Base-by-base conservation (phyloP, 2,797 vertebrate genomes). In the Anabacerthia variegaticeps region DNA sequence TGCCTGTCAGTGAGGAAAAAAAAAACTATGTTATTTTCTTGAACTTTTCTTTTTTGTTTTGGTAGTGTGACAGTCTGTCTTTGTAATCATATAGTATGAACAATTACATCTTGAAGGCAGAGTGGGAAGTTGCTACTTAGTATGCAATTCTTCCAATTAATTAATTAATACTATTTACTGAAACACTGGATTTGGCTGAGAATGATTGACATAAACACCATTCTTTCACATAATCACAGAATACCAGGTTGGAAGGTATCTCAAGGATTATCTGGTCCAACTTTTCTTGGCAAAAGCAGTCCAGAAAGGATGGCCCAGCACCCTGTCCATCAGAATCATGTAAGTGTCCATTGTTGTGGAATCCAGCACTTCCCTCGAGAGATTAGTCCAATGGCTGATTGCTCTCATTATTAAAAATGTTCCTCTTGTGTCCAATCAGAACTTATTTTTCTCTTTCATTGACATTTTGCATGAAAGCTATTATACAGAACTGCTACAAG, bases 1-100 rank as follows among this genome's bases (percentile, higher is more conserved):
- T 1, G 99, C 98, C 99, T 99, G 98, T 55, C 72, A 95, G 75
- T 32, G 10, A 96, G 7, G 74, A 34, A 66, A 91, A 83, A 96
- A 62, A 56, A 82, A 76, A 9, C 18, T 28, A 28, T 8, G 22
- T 14, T 73, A 86, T 69, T n/a, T 46, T 82, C 63, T 75, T 12
- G 9, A 58, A 28, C 14, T 15, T 15, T 14, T 37, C 14, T 49
- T 22, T 3, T 2, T 73, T n/a, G 36, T 43, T 86, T 54, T 22
- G 8, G 4, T 34, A 37, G 4, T 34, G 30, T 63, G 24, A 52
- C 10, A 84, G n/a, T 73, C 52, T 66, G 48, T 62, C 30, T 66
- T 73, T 0, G 2, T 43, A 51, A 46, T 78, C 59, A 63, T 43
- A 18, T 8, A 37, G 5, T 48, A 12, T 13, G 24, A 62, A 1